Evolutionary conservation across 2,888 invertebrate genomes (phyloP).

Genomic region (Tipula lateralis): DNA sequence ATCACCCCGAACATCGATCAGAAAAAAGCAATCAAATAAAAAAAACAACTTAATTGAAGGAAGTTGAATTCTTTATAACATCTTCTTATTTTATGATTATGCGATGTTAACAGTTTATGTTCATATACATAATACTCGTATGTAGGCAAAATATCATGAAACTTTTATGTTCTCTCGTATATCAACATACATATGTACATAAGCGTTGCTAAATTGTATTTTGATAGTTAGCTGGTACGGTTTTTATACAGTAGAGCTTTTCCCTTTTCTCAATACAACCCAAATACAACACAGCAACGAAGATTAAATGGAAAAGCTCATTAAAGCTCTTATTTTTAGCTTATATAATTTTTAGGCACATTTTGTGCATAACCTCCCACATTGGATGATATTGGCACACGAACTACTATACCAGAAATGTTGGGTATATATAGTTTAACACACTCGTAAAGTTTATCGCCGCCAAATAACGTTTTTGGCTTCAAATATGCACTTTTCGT

Average conservation of each 20-base stretch:
- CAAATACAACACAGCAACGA: too few relatives aligned
- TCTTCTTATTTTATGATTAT: neutral
- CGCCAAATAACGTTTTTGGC: neutral
- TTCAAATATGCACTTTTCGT: neutral
- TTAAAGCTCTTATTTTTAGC: neutral
- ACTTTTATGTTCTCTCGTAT: neutral
- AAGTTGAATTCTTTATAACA: neutral
- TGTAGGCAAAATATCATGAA: neutral
- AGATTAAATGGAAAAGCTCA: neutral
- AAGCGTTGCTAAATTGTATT: neutral
- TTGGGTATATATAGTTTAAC: too few relatives aligned
- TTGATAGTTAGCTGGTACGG: neutral
- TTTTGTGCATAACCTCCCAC: too few relatives aligned
- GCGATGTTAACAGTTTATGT: neutral
- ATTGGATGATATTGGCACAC: neutral
- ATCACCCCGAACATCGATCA: too few relatives aligned
- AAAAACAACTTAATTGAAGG: neutral
- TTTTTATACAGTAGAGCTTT: neutral
- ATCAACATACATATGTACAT: neutral
- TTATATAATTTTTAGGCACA: neutral
- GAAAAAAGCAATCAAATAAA: neutral
- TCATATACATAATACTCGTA: neutral
- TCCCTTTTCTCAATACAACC: neutral
- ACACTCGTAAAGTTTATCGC: neutral
- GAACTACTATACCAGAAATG: too few relatives aligned